phyloP scores from a whole-genome alignment of 2,797 vertebrate genomes.

The Thamnophis elegans region DNA sequence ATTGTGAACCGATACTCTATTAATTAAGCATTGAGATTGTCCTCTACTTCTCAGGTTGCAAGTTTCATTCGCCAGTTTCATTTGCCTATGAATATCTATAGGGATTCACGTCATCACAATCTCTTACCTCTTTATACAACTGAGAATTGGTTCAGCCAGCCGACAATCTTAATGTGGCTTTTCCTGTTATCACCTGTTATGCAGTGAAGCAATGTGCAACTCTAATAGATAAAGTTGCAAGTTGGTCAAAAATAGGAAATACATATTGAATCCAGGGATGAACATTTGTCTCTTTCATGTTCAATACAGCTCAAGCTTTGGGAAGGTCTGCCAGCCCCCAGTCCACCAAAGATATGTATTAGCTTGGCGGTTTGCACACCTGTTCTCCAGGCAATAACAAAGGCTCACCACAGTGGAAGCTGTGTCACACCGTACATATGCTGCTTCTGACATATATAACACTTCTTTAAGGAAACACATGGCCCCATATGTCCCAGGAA shows the following conservation, averaged over 20 bases:
- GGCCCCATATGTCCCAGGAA: conserved; percentile 75
- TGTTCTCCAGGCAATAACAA: conserved; percentile 70
- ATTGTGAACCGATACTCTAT: neutral
- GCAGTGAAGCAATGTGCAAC: conserved; percentile 17
- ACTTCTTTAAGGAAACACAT: conserved; percentile 77
- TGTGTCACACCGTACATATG: conserved; percentile 73
- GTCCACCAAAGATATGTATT: conserved; percentile 63
- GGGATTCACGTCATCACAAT: neutral
- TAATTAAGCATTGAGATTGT: neutral
- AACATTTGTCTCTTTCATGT: neutral
- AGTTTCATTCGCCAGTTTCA: neutral
- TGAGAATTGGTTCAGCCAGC: conserved; percentile 13
- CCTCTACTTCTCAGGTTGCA: neutral
- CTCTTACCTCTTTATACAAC: neutral
- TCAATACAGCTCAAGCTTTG: conserved; percentile 40
- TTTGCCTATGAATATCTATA: neutral
- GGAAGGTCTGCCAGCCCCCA: conserved; percentile 49
- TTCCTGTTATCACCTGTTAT: conserved; percentile 30
- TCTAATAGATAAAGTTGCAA: conserved; percentile 31
- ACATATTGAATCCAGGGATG: conserved; percentile 42
- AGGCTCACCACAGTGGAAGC: conserved; percentile 65
- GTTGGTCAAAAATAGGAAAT: conserved; percentile 46
- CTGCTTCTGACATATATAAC: conserved; percentile 74
- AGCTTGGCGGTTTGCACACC: conserved; percentile 69
- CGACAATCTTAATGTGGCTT: conserved; percentile 25